Conservation (phyloP, 2,888 invertebrate species). For the Amphipoea lucens region DNA sequence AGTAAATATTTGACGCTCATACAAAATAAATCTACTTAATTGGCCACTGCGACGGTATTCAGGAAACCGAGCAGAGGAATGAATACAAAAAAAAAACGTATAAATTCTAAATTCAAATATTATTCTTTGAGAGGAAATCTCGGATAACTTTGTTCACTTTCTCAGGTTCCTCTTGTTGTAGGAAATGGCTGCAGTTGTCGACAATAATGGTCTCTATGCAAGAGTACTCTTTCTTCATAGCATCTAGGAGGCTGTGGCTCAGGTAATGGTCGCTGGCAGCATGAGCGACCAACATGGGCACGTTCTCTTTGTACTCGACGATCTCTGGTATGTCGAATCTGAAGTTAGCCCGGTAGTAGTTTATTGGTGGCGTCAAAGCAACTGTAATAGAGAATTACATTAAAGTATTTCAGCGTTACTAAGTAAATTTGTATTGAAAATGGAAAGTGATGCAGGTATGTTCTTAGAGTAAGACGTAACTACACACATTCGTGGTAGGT, state of each 20-base stretch:
- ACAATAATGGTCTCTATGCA: conserved; percentile 84
- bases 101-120: conserved; percentile 63
- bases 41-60: background rate
- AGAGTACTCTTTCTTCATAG: conserved; percentile 82
- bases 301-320: conserved; percentile 74
- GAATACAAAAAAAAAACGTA: background rate
- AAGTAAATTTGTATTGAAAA: background rate
- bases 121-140: conserved; percentile 83
- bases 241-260: conserved; percentile 71
- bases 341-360: conserved; percentile 90
- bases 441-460: background rate
- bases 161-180: conserved; percentile 90
- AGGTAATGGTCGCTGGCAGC: conserved; percentile 86
- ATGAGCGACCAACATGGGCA: conserved; percentile 84
- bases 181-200: conserved; percentile 87
- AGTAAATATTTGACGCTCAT: background rate
- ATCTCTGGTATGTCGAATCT: conserved; percentile 71
- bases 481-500: background rate
- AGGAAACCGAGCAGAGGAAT: background rate
- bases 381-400: conserved; percentile 77
- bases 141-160: conserved; percentile 88
- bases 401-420: background rate
- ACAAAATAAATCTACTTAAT: background rate
- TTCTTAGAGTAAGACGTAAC: background rate
- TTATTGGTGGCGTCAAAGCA: conserved; percentile 89